These are phyloP conservation scores for Drosophila meridionalis DNA, from an alignment of 2,888 invertebrate species.

Conservation along the genomic window DNA sequence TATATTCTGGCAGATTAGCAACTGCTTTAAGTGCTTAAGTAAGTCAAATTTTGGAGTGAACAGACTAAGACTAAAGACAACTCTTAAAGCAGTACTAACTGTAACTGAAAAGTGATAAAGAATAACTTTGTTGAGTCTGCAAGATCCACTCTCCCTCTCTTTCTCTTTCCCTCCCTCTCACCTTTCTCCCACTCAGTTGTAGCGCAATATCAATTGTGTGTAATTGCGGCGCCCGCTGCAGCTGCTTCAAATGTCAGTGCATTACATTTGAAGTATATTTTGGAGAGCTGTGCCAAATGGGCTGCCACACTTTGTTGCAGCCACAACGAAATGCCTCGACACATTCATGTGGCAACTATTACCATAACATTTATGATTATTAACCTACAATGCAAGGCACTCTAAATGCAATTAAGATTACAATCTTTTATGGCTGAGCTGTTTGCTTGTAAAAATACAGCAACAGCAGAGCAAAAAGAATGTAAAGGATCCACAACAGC, in stretches of 20 bases:
- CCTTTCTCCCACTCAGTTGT: background rate
- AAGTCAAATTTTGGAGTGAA: constrained; percentile 3
- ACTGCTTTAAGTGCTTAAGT: constrained; percentile 31
- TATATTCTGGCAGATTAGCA: constrained; percentile 23
- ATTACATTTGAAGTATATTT: constrained; percentile 47
- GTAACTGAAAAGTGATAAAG: background rate
- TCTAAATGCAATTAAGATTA: constrained; percentile 81
- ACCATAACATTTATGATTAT: constrained; percentile 81
- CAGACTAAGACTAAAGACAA: background rate
- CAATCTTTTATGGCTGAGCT: constrained; percentile 72
- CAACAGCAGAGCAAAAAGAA: background rate
- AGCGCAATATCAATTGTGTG: constrained; percentile 47
- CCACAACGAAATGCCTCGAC: constrained; percentile 47
- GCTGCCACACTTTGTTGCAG: constrained; percentile 48
- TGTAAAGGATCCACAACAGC: constrained; percentile 30
- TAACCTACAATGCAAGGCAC: constrained; percentile 81
- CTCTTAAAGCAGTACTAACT: background rate
- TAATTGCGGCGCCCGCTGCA: constrained; percentile 47
- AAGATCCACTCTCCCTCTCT: background rate
- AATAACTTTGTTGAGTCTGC: background rate
- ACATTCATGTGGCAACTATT: constrained; percentile 60
- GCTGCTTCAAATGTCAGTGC: constrained; percentile 33
- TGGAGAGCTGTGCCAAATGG: constrained; percentile 20
- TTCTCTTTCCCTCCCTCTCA: background rate
- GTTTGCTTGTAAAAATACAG: constrained; percentile 40